A percentile compares a stretch with the other conserved stretches of the same genome.
Conservation (phyloP, 2,888 invertebrate species). For the Anarsia innoxiella region DNA sequence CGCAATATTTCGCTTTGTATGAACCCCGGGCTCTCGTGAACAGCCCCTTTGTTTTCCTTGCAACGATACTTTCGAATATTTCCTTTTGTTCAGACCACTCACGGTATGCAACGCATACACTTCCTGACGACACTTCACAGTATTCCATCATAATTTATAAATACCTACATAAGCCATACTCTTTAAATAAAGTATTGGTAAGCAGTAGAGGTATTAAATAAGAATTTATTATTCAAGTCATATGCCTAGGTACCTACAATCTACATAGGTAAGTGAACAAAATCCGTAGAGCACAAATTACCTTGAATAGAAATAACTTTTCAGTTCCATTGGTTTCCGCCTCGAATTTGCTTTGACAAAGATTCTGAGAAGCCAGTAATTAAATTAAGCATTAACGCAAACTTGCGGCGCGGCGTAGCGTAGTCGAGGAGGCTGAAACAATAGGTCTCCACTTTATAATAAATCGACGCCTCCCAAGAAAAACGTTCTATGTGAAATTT, state of each 20-base stretch:
- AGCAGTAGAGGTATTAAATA: too few relatives aligned
- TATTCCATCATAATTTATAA: too few relatives aligned
- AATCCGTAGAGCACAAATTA: too few relatives aligned
- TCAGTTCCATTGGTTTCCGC: conserved; percentile 24
- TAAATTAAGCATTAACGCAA: conserved; percentile 36
- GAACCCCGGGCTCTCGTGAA: conserved; percentile 53
- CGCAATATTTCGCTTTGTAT: conserved; percentile 68
- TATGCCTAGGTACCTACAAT: too few relatives aligned
- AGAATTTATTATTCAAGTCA: too few relatives aligned
- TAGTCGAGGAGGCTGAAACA: conserved; percentile 38
- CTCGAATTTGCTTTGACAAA: conserved; percentile 24
- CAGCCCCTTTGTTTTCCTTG: conserved; percentile 63
- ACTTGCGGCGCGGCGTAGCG: conserved; percentile 33
- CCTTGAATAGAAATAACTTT: too few relatives aligned
- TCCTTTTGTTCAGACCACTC: conserved; percentile 67
- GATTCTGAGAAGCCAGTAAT: conserved; percentile 36
- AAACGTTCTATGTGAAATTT: too few relatives aligned
- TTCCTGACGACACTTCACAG: too few relatives aligned
- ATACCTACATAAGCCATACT: too few relatives aligned
- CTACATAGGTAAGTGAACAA: too few relatives aligned
- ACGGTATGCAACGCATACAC: conserved; percentile 40
- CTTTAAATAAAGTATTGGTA: too few relatives aligned
- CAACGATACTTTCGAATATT: conserved; percentile 68
- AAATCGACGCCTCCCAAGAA: too few relatives aligned
- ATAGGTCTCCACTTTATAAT: conserved; percentile 39